These are phyloP conservation scores for Aythya fuligula DNA, from an alignment of 2,797 vertebrate species.

Conservation along the genomic window DNA sequence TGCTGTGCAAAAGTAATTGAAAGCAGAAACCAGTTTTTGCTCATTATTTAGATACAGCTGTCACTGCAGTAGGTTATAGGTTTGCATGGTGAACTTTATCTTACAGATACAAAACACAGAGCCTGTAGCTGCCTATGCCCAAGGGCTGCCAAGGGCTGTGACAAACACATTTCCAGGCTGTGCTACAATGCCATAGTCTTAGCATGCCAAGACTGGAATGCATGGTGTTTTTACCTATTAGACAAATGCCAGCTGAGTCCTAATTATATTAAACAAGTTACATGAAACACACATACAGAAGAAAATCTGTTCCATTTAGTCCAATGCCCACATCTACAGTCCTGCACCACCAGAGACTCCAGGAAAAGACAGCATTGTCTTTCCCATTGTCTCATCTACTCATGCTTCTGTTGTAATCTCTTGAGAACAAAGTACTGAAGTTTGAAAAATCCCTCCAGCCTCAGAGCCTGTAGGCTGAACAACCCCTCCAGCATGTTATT, in stretches of 20 bases:
- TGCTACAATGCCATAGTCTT: background rate
- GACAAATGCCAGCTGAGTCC: background rate
- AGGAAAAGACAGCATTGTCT: background rate
- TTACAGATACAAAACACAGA: fast-evolving
- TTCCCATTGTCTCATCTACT: background rate
- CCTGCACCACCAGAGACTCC: background rate
- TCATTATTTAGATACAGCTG: background rate
- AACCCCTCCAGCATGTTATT: background rate
- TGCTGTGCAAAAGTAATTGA: background rate
- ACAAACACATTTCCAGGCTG: background rate
- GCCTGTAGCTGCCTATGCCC: background rate
- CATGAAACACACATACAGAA: background rate
- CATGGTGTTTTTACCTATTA: background rate
- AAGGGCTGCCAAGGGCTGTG: background rate
- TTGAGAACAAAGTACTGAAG: background rate
- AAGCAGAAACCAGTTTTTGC: background rate
- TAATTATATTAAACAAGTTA: background rate
- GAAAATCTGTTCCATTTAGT: background rate
- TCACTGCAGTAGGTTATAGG: background rate
- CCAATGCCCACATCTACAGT: background rate
- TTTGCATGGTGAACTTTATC: background rate
- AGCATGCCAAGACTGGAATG: background rate
- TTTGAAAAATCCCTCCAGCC: background rate
- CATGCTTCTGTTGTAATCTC: background rate
- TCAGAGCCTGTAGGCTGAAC: background rate